Base-by-base conservation (phyloP, 2,888 invertebrate species). In the Drosophila mimetica region DNA sequence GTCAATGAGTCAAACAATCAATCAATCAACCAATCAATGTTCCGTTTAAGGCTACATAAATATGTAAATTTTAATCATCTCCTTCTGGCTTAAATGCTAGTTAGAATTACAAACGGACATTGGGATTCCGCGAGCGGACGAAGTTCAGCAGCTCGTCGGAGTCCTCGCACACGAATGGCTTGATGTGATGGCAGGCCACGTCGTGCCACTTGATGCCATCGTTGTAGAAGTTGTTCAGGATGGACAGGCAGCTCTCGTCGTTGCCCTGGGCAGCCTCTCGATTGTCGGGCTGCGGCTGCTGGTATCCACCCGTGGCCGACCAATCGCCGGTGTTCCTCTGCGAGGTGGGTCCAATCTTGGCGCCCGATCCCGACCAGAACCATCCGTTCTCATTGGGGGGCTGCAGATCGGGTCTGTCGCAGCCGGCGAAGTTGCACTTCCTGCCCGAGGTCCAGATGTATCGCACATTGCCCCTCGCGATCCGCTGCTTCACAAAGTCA, bases 321-420 rank as follows among this genome's bases (percentile, higher is more conserved):
- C 97, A 97, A 91, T 97, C 97, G 37, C 97, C 97, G 66, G 97
- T 95, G 92, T 96, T 97, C 74, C 97, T 94, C 91, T 97, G 96
- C 32, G 95, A 95, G 57, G 97, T 97, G 69, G 97, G 95, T 46
- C 97, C 97, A 90, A 97, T 96, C 93, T 97, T 97, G 71, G 96
- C 97, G 30, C 97, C 97, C 8, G 97, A 97, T 75, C 97, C 97
- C 6, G 96, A 97, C 97, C 97, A 97, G 94, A 97, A 97, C 97
- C 97, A 97, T 59, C 96, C 96, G 91, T 96, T 96, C 79, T 96
- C 94, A 90, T 96, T 96, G 70, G 96, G 94, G n/a, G 96, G 96
- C 92, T 96, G 96, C 86, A 96, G 92, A 92, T 96, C 96, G 48
- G 95, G 92, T 58, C 96, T 93, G 92, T 96, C 96, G 91, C 96